Percentiles rank a stretch among this genome's conserved stretches.
Conservation (phyloP, 2,113 vertebrate species). For the Ascaphus truei region DNA sequence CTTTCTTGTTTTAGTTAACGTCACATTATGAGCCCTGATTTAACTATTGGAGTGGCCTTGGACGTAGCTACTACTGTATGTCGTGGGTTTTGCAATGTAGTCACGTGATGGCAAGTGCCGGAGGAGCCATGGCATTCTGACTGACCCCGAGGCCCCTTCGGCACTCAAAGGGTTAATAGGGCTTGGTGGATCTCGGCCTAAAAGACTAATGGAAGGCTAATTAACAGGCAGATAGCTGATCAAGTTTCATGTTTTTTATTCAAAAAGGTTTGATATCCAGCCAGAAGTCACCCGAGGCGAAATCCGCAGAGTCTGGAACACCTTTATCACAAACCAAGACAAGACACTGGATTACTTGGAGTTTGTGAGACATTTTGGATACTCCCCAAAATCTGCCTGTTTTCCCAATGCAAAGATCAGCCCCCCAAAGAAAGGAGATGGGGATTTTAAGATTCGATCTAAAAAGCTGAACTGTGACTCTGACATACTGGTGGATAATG, state of each 20-base stretch:
- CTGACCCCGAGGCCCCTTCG: too few species aligned
- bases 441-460: slow-evolving; percentile 38
- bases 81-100: too few species aligned
- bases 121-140: too few species aligned
- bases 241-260: slow-evolving; percentile 36
- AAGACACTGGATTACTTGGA: slow-evolving; percentile 56
- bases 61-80: too few species aligned
- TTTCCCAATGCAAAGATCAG: slow-evolving; percentile 46
- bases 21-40: too few species aligned
- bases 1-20: too few species aligned
- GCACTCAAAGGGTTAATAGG: too few species aligned
- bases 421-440: slow-evolving; percentile 28
- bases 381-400: slow-evolving; percentile 41
- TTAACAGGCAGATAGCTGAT: too few species aligned
- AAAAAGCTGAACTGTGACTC: slow-evolving; percentile 46
- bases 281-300: slow-evolving; percentile 54
- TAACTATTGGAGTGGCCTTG: too few species aligned
- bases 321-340: slow-evolving; percentile 55
- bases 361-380: slow-evolving; percentile 55
- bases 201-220: too few species aligned
- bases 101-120: too few species aligned
- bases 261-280: slow-evolving; percentile 51
- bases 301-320: slow-evolving; percentile 51
- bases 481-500: slow-evolving; percentile 35
- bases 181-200: too few species aligned